Evolutionary conservation across 2,797 vertebrate genomes (phyloP), one percentile per base, ranked within the genome.

Genomic region (Silurus aristotelis): DNA sequence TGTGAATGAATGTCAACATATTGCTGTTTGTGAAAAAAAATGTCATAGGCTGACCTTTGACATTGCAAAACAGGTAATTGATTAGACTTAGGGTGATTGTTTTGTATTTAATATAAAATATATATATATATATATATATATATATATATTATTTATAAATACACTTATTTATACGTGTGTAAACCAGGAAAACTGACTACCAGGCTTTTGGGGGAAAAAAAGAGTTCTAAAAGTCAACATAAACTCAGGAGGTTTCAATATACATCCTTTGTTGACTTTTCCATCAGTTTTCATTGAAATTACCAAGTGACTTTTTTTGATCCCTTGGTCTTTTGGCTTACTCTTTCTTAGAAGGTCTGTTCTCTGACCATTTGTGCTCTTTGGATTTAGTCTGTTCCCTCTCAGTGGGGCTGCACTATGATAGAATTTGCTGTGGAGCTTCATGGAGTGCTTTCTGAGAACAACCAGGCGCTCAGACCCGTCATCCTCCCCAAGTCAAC

Each of bases 401-500:
- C 78, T 68, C 82, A 81, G n/a, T 68, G 31, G 4, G 55, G 70
- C 86, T 88, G 87, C 72, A 85, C 83, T 80, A 56, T 85, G 86
- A 87, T 89, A 84, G 81, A 73, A 78, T 86, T 84, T 77, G 56
- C 56, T 86, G 17, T 86, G 17, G 82, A 66, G 86, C 86, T 84
- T 86, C 64, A 79, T 77, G 79, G 81, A 87, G 81, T 86, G 87
- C 84, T 82, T 19, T 85, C 84, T 86, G 87, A 90, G 87, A 88
- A 89, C 88, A 88, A 87, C 82, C 88, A 89, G 89, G 38, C 75
- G 80, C 73, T 58, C 75, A 77, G 81, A 70, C 58, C 82, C 85
- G 84, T 86, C 83, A 79, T 88, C 86, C 80, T 83, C 80, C 79
- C 83, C 76, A 88, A 88, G 80, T 86, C 82, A 87, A 80, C 87